Evolutionary conservation across 2,888 invertebrate species (phyloP), one percentile per base, ranked within the genome.

Genomic region (Congeria kusceri): DNA sequence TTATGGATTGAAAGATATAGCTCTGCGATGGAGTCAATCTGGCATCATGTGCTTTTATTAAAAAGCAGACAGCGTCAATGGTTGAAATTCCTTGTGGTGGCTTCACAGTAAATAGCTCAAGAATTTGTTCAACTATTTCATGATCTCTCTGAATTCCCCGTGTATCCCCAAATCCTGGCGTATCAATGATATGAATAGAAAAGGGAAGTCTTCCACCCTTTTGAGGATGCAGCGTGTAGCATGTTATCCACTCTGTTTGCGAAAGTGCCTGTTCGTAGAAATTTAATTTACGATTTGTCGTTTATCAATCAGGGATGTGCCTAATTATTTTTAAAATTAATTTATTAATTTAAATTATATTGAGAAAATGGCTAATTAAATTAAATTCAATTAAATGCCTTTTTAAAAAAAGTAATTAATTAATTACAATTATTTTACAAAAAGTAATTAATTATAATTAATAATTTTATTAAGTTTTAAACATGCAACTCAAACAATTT

Each of bases 41-140:
- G 0, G 79, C 79, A n/a, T 79, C 66, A 20, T 81, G 84, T 15
- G 81, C 81, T 62, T 84, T 79, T n/a, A 67, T 75, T 20, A 84
- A 47, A 68, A 84, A 82, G 32, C 82, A 84, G 11, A 84, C 80
- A 4, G 81, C 81, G 47, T 84, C 84, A 5, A 84, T 44, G 7
- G 32, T 64, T n/a, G 63, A 56, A 7, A 84, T 67, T n/a, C 84
- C 84, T 20, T 71, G 67, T 63, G 18, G 59, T 3, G 46, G 59
- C 25, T 15, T 9, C 1, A 39, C 49, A 1, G 70, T 56, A 23
- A 77, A 77, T 15, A 77, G 20, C 13, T 64, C 46, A 13, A 56
- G 39, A 15, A 77, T 65, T 32, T 77, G 76, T 1, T 65, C 46
- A 28, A 77, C 76, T 7, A 77, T 69, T 18, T 61, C 44, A 7